Conservation (phyloP, 2,113 vertebrate species). For the Syngnathoides biaculeatus region DNA sequence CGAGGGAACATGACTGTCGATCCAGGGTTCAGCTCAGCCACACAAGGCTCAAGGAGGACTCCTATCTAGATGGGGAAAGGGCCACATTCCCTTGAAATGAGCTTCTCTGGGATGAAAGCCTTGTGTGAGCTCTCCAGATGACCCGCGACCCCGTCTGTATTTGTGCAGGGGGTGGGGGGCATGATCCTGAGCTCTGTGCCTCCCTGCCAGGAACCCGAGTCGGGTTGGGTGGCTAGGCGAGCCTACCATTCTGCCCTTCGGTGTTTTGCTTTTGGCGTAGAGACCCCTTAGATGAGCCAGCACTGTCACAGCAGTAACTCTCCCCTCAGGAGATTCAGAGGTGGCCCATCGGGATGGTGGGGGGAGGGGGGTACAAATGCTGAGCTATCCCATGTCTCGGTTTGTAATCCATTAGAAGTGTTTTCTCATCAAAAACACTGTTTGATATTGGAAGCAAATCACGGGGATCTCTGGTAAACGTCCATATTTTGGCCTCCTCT, state of each 20-base stretch:
- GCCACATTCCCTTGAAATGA: constrained; percentile 75
- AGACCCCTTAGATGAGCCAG: constrained; percentile 59
- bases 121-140: constrained; percentile 64
- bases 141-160: constrained; percentile 71
- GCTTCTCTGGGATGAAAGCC: constrained; percentile 74
- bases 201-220: constrained; percentile 62
- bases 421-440: constrained; percentile 31
- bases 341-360: constrained; percentile 47
- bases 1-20: constrained; percentile 72
- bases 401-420: constrained; percentile 22
- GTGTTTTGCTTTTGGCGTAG: constrained; percentile 65
- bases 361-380: constrained; percentile 35
- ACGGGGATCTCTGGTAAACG: background rate
- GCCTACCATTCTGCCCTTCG: constrained; percentile 49
- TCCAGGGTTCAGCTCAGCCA: constrained; percentile 76
- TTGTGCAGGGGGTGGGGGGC: constrained; percentile 63
- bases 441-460: constrained; percentile 31
- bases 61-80: constrained; percentile 74
- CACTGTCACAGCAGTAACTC: constrained; percentile 65
- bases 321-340: constrained; percentile 57
- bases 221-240: constrained; percentile 58
- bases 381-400: constrained; percentile 27
- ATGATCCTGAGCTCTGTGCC: constrained; percentile 64
- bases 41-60: constrained; percentile 72
- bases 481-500: background rate